Conservation (phyloP, 2,888 invertebrate genomes). For the Phalera bucephala region DNA sequence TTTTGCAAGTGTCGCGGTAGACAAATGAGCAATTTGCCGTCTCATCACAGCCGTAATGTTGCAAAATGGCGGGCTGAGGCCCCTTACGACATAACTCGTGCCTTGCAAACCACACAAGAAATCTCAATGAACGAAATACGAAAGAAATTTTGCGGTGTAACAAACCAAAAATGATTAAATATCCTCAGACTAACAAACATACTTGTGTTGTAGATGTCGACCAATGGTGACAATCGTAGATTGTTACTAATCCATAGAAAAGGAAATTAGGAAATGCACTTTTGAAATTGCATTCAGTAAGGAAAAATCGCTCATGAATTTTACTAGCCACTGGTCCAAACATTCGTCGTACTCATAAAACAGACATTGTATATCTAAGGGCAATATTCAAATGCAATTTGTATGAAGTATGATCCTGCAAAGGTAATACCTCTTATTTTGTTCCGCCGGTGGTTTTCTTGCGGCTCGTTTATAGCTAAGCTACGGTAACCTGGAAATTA, state of each 20-base stretch:
- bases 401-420: slow-evolving; percentile 18
- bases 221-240: too few species aligned
- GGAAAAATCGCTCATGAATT: too few species aligned
- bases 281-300: too few species aligned
- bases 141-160: slow-evolving; percentile 14
- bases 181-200: too few species aligned
- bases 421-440: slow-evolving; percentile 34
- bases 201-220: too few species aligned
- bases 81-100: slow-evolving; percentile 53
- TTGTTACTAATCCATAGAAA: too few species aligned
- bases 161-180: slow-evolving; percentile 10
- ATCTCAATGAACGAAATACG: slow-evolving; percentile 20
- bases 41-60: slow-evolving; percentile 68
- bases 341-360: too few species aligned
- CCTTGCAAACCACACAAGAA: slow-evolving; percentile 45
- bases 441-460: slow-evolving; percentile 31
- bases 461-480: slow-evolving; percentile 43
- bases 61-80: slow-evolving; percentile 50
- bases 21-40: slow-evolving; percentile 72
- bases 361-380: too few species aligned
- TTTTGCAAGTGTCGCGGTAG: slow-evolving; percentile 63
- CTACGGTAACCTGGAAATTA: slow-evolving; percentile 51
- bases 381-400: slow-evolving; percentile 17
- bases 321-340: too few species aligned
- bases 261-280: too few species aligned